Conservation (phyloP, 2,113 vertebrate genomes). For the Agelaius phoeniceus region DNA sequence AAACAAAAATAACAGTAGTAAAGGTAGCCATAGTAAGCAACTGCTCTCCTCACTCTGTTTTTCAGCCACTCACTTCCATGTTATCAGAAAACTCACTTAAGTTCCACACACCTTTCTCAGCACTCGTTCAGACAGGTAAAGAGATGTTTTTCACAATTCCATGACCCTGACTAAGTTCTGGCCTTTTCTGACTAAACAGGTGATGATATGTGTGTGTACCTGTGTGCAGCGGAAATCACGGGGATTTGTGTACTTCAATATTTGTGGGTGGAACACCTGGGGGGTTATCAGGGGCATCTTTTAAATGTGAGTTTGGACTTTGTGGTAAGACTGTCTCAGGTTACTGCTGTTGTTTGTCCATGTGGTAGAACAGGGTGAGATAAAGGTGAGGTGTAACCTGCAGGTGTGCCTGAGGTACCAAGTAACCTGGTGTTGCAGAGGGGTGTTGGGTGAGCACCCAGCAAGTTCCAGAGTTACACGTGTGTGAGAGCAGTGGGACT, state of each 20-base stretch:
- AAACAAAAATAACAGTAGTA: not conserved
- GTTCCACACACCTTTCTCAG: not conserved
- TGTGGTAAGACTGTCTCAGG: not conserved
- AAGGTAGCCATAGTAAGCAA: not conserved
- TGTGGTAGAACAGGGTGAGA: not conserved
- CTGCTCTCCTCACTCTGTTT: not conserved
- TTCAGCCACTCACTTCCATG: not conserved
- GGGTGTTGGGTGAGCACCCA: not conserved
- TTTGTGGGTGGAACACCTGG: fast-evolving
- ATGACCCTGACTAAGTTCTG: fast-evolving
- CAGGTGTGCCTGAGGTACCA: not conserved
- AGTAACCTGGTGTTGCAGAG: fast-evolving
- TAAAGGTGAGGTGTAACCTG: not conserved
- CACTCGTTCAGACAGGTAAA: not conserved
- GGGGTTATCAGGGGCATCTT: not conserved
- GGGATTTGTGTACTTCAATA: not conserved
- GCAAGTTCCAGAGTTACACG: not conserved
- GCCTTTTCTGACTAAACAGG: too few species aligned
- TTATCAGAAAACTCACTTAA: not conserved
- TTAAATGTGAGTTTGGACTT: not conserved
- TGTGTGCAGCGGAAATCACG: fast-evolving
- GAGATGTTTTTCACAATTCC: fast-evolving
- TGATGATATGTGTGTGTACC: fast-evolving
- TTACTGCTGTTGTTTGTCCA: not conserved
- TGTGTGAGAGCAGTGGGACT: fast-evolving